Evolutionary conservation across 2,797 vertebrate species (phyloP), one percentile per base, ranked within the genome.

Genomic region (Tragopan temminckii): DNA sequence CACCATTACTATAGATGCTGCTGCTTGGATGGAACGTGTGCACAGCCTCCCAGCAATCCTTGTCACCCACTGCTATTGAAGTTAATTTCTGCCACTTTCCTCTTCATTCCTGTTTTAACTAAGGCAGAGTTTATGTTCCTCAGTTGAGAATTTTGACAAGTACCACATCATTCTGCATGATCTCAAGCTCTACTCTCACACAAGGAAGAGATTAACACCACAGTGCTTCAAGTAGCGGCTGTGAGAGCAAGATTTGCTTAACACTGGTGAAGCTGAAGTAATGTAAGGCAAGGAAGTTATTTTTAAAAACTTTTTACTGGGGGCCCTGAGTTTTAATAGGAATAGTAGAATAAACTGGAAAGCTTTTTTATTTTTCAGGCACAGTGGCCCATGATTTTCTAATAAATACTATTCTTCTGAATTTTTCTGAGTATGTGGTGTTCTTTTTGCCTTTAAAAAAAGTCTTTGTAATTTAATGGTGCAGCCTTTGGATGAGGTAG

Each of bases 171-270:
- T 55, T 40, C 66, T 18, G 64, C 17, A 31, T n/a, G 13, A 25
- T 12, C 5, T 7, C 0, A 0, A 46, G 15, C 11, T 13, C 10
- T 76, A 11, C 29, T 64, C 35, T 50, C 67, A 4, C 0, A 3
- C 21, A 25, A n/a, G 40, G 18, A 8, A 6, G 9, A 9, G 48
- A 35, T 7, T 13, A n/a, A 24, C 27, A 33, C 15, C 15, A 5
- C 9, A n/a, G 31, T 9, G 27, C n/a, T 55, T 78, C 5, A 1
- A 1, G 6, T 7, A 4, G 18, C n/a, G 38, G 6, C 27, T 63
- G 6, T 16, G 43, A 11, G 46, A 86, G 31, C 6, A 40, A 63
- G 20, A 27, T 45, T 24, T 8, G 36, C 25, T 23, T 42, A 21
- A 55, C 42, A 1, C 5, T 86, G 38, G 3, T 33, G n/a, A 43